Conservation (phyloP, 2,113 vertebrate species). For the Tetrax tetrax region DNA sequence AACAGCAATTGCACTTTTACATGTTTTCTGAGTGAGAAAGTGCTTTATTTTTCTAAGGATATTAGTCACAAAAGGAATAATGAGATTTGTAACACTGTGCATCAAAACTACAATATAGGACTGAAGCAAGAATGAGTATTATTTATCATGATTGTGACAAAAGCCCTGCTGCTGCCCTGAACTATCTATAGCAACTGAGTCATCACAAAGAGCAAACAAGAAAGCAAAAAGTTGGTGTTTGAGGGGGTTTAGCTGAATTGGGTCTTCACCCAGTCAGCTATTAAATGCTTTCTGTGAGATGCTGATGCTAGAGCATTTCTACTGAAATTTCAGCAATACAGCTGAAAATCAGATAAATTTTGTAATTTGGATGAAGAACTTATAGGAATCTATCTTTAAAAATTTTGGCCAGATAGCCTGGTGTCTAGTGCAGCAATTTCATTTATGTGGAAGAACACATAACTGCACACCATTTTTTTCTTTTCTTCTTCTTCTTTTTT, state of each 20-base stretch:
- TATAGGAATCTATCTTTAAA: not conserved
- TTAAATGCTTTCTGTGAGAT: not conserved
- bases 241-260: not conserved
- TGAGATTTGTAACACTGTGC: not conserved
- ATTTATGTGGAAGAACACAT: not conserved
- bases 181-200: not conserved
- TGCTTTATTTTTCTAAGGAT: not conserved
- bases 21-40: not conserved
- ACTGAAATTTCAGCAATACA: not conserved
- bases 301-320: not conserved
- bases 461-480: too few species aligned
- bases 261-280: not conserved
- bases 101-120: not conserved
- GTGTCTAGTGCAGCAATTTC: not conserved
- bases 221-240: not conserved
- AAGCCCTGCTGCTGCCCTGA: not conserved
- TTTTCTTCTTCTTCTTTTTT: not conserved
- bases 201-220: not conserved
- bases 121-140: not conserved
- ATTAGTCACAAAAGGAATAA: not conserved
- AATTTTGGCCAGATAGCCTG: not conserved
- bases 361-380: not conserved
- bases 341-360: not conserved
- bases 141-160: not conserved
- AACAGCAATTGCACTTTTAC: not conserved